Percentiles rank a stretch among this genome's conserved stretches.
phyloP scores from a whole-genome alignment of 1,140 invertebrate genomes.

The Leptonema lineaticorne region DNA sequence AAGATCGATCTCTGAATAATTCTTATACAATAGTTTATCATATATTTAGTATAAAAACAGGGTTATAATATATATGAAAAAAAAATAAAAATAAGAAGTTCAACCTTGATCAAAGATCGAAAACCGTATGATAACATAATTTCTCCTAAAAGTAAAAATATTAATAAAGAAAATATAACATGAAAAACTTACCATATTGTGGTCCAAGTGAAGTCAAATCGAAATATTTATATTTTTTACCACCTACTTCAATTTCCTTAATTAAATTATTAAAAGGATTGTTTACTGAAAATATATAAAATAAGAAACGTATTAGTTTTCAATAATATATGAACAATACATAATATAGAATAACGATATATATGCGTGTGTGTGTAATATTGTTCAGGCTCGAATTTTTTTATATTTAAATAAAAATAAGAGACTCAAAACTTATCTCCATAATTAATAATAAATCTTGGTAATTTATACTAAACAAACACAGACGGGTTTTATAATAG shows the following conservation, averaged over 20 bases:
- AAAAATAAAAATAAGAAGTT: neutral
- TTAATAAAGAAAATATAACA: neutral
- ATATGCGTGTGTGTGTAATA: no score
- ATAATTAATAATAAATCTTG: no score
- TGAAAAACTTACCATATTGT: constrained; percentile 71
- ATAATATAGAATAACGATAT: no score
- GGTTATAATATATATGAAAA: no score
- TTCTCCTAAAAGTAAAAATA: neutral
- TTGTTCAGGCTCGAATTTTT: no score
- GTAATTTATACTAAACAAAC: no score
- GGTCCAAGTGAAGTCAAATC: constrained; percentile 67
- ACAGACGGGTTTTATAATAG: no score
- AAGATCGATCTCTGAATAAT: no score
- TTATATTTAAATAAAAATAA: no score
- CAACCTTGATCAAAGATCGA: neutral
- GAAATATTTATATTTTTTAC: constrained; percentile 72
- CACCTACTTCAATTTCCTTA: constrained; percentile 66
- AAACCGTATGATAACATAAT: neutral
- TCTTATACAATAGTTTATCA: no score
- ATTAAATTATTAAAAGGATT: constrained; percentile 73
- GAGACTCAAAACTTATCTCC: no score
- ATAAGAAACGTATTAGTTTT: constrained; percentile 33
- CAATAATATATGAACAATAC: constrained; percentile 3
- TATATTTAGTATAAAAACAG: no score
- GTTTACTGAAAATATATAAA: constrained; percentile 58